Conservation (phyloP, 2,888 invertebrate species). For the Aethes cnicana region DNA sequence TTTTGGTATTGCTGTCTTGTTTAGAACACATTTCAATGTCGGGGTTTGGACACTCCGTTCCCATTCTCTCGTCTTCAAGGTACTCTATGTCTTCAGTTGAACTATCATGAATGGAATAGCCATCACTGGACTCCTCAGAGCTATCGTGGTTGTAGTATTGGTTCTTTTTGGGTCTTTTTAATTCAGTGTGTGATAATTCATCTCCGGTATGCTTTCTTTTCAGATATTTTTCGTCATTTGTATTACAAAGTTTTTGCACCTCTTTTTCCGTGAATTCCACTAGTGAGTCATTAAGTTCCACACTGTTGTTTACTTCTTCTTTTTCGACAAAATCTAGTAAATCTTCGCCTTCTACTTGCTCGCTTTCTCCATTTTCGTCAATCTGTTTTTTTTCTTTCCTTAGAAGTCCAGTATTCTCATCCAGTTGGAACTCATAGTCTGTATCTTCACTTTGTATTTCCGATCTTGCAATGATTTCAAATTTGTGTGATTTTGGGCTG, state of each 20-base stretch:
- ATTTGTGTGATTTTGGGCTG: slow-evolving; percentile 16
- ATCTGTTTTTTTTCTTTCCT: slow-evolving; percentile 9
- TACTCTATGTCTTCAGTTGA: slow-evolving; percentile 4
- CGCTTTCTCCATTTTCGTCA: slow-evolving; percentile 6
- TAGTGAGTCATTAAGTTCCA: slow-evolving; percentile 6
- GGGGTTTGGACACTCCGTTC: not conserved
- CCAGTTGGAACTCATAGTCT: slow-evolving; percentile 8
- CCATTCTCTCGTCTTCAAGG: not conserved
- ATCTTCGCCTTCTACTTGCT: slow-evolving; percentile 7
- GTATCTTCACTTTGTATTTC: slow-evolving; percentile 2
- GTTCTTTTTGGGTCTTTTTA: slow-evolving; percentile 7
- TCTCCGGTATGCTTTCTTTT: slow-evolving; percentile 1
- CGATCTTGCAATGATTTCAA: slow-evolving; percentile 8
- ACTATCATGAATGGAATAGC: slow-evolving; percentile 6
- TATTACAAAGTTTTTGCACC: slow-evolving; percentile 5
- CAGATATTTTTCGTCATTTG: slow-evolving; percentile 2
- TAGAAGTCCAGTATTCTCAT: slow-evolving; percentile 5
- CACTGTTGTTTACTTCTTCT: slow-evolving; percentile 2
- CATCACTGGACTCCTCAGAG: slow-evolving; percentile 1
- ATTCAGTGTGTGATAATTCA: slow-evolving; percentile 4
- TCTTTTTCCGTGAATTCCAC: not conserved
- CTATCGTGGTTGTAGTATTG: slow-evolving; percentile 5
- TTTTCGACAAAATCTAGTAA: slow-evolving; percentile 3
- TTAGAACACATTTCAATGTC: slow-evolving; percentile 1
- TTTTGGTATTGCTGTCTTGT: too few relatives aligned